Percentiles rank a stretch among this genome's conserved stretches.
Conservation (phyloP, 2,888 invertebrate genomes). For the Carterocephalus palaemon region DNA sequence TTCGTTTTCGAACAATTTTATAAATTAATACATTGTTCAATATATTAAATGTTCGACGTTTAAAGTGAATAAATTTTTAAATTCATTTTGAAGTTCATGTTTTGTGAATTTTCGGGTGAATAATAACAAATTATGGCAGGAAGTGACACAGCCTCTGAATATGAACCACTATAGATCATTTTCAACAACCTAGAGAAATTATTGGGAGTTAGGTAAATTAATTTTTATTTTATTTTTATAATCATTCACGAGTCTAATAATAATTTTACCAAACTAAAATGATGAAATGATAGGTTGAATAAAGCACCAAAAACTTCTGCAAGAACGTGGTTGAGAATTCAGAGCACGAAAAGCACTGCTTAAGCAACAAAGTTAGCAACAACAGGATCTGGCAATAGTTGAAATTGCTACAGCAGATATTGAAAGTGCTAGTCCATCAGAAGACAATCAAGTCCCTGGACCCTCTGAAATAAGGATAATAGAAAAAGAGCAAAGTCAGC, state of each 20-base stretch:
- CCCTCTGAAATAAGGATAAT: slow-evolving; percentile 28
- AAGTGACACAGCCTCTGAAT: slow-evolving; percentile 35
- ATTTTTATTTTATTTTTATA: too few relatives aligned
- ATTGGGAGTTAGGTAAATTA: too few relatives aligned
- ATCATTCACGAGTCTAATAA: too few relatives aligned
- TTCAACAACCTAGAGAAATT: slow-evolving; percentile 22
- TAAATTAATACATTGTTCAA: not conserved
- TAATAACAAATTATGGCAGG: slow-evolving; percentile 30
- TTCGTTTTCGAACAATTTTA: not conserved
- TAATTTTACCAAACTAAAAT: too few relatives aligned
- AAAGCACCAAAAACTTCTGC: slow-evolving; percentile 31
- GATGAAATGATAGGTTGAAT: too few relatives aligned
- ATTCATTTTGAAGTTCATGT: slow-evolving; percentile 20
- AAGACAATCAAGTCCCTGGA: slow-evolving; percentile 24
- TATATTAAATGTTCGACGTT: not conserved
- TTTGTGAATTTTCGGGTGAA: slow-evolving; percentile 13
- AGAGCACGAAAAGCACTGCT: slow-evolving; percentile 31
- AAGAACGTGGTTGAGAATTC: slow-evolving; percentile 33
- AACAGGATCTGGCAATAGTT: slow-evolving; percentile 25
- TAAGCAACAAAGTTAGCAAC: slow-evolving; percentile 31
- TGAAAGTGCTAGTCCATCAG: slow-evolving; percentile 23
- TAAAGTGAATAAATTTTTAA: not conserved
- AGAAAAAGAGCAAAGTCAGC: slow-evolving; percentile 32
- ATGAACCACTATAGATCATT: slow-evolving; percentile 26
- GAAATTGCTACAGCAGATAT: slow-evolving; percentile 22